Evolutionary conservation across 2,113 vertebrate genomes (phyloP).

Genomic region (Lepidothrix coronata): DNA sequence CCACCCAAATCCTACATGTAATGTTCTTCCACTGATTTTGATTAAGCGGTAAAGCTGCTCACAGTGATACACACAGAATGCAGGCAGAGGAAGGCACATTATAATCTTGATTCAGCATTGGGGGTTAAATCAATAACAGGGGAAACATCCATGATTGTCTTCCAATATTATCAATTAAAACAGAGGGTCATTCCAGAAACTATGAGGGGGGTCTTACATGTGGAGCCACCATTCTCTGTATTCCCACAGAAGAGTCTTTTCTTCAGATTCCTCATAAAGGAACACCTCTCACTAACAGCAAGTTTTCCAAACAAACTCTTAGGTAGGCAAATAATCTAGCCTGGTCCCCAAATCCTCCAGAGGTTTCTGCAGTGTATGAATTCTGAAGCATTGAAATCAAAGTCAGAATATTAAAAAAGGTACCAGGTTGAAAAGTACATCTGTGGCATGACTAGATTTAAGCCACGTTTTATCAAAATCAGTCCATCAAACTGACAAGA

Average conservation of each 20-base stretch:
- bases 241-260: not conserved
- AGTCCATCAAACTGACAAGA: not conserved
- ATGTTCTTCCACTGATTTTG: not conserved
- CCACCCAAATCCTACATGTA: not conserved
- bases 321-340: not conserved
- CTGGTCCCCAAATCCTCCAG: not conserved
- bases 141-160: fast-evolving
- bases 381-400: not conserved
- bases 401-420: constrained; percentile 30
- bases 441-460: not conserved
- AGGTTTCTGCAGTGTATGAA: not conserved
- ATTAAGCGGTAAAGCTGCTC: not conserved
- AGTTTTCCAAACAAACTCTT: not conserved
- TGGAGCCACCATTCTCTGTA: not conserved
- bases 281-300: not conserved
- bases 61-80: not conserved
- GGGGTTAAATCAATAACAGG: not conserved
- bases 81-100: not conserved
- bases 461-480: constrained; percentile 1
- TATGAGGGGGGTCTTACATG: not conserved
- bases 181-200: not conserved
- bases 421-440: not conserved
- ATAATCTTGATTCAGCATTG: not conserved
- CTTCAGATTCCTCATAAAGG: not conserved
- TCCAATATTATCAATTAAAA: not conserved